Base-by-base conservation (phyloP, 1,140 invertebrate genomes). In the Helicoverpa zea region DNA sequence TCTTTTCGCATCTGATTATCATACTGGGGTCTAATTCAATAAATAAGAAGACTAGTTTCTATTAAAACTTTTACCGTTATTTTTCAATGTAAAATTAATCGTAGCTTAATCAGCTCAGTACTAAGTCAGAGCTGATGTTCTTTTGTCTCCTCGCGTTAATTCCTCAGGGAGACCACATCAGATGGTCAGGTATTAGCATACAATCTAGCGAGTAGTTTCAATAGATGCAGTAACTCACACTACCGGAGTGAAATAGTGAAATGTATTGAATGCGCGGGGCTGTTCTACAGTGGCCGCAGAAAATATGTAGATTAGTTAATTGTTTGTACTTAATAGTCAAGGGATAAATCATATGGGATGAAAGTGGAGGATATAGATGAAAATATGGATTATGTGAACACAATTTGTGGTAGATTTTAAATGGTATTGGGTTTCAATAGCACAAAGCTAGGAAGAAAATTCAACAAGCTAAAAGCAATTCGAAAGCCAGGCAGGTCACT, bases 141-240 rank as follows among this genome's bases (percentile, higher is more conserved):
- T 30, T n/a, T 23, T 49, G n/a, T 61, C 18, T 12, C 18, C 13
- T 11, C n/a, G 16, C 59, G n/a, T 11, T 18, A 47, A 75, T n/a
- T 51, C 43, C 12, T 68, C 64, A 23, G 12, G 23, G 16, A 23
- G 23, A 23, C n/a, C 7, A 18, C 43, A 30, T 61, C 58, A 61
- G 74, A 63, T 64, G 59, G 59, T 77, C 61, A 66, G 58, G 64
- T 54, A 77, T 77, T 77, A 77, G 61, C 75, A 77, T 77, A 77
- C 75, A 77, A 77, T 77, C 75, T 64, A n/a, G 23, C 68, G 7
- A n/a, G 49, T 58, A 59, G 35, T 66, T 64, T 66, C 49, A 77
- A 77, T 77, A 77, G 61, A 66, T 14, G 47, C 9, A 3, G 66
- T 77, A 54, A 47, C 61, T 77, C 64, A 77, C 75, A 77, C 75